These are phyloP conservation scores for Epinotia brunnichana DNA, from an alignment of 2,888 invertebrate species.

Conservation along the genomic window DNA sequence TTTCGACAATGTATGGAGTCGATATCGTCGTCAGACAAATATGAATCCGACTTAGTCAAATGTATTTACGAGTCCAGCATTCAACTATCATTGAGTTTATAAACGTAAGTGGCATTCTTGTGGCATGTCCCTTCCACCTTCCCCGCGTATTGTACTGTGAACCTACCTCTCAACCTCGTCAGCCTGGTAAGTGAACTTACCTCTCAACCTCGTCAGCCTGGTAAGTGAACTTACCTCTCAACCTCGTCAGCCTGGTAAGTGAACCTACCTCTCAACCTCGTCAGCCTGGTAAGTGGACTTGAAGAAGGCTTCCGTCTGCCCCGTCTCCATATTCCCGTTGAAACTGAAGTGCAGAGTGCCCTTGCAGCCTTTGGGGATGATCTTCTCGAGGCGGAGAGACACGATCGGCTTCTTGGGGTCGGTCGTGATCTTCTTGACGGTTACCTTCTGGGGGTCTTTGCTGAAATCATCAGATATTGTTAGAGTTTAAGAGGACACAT, in stretches of 20 bases:
- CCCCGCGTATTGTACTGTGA: not conserved
- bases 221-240: slow-evolving; percentile 86
- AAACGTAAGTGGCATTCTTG: too few species aligned
- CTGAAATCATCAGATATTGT: slow-evolving; percentile 46
- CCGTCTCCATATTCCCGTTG: slow-evolving; percentile 86
- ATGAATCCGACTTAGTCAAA: too few species aligned
- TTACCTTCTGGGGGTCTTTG: slow-evolving; percentile 59
- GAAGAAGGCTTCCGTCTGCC: slow-evolving; percentile 87
- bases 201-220: slow-evolving; percentile 72
- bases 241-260: slow-evolving; percentile 77
- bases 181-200: too few species aligned
- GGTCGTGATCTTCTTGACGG: slow-evolving; percentile 73
- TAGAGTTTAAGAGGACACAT: too few species aligned
- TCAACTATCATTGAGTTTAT: too few species aligned
- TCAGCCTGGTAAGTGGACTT: slow-evolving; percentile 84
- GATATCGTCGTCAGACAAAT: too few species aligned
- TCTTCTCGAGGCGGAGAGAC: slow-evolving; percentile 84
- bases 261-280: slow-evolving; percentile 72
- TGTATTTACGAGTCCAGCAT: too few species aligned
- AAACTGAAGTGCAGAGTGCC: slow-evolving; percentile 87
- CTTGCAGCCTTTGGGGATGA: slow-evolving; percentile 80
- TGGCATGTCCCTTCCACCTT: too few species aligned
- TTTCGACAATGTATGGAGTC: too few species aligned
- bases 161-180: slow-evolving; percentile 80
- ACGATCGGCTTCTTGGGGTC: slow-evolving; percentile 85